Evolutionary conservation across 1,140 invertebrate species (phyloP), one percentile per base, ranked within the genome.

Genomic region (Tetramorium simillimum): DNA sequence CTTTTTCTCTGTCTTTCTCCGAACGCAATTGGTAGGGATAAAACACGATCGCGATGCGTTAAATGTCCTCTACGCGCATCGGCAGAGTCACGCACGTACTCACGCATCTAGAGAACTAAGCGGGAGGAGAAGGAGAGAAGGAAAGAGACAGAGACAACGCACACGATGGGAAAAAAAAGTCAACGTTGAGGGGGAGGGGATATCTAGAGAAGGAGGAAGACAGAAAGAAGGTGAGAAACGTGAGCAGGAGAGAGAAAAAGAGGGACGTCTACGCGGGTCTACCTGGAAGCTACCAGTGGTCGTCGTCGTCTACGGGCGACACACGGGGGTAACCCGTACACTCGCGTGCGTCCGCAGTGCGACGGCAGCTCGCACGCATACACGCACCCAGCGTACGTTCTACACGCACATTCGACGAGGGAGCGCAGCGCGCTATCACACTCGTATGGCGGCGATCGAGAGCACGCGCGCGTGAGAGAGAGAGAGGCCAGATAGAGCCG

Each of bases 371-470:
- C 53, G 4, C 53, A 51, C 53, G 62, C 49, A 53, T 33, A 33
- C 60, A 87, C 70, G 72, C 40, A 60, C n/a, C 43, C 43, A 21
- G 51, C 21, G 82, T 53, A 46, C 10, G 65, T 7, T 65, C 43
- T 49, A 60, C 18, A 51, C 62, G 67, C 65, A 70, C 53, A 28
- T 65, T 46, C 37, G 56, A 81, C 53, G 82, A 86, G 70, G 53
- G 84, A 86, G 72, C 67, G 85, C 86, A 69, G 62, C 76, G 62
- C 76, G 86, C 85, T 89, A 92, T 93, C 92, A 88, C 49, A 33
- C 90, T 88, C 91, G 91, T 93, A 92, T 92, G 92, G 93, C 93
- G 92, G 91, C 80, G 72, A 85, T 76, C 76, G 84, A 28, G 67
- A 84, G 70, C 53, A 46, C 73, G n/a, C 58, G 49, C 24, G 18